Base-by-base conservation (phyloP, 92 coral and sea anemone genomes). In the Ricordea florida region DNA sequence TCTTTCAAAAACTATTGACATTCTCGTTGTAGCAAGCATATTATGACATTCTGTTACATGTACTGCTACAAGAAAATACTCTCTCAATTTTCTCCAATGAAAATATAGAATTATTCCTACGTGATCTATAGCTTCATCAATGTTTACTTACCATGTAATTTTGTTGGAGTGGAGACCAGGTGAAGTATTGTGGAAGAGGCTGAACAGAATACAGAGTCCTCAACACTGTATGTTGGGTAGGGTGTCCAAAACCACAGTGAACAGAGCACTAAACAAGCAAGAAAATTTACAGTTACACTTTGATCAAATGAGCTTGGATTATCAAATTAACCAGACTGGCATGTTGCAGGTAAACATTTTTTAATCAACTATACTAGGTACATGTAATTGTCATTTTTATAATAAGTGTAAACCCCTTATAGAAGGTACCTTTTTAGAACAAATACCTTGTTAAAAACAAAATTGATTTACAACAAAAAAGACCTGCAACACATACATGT, bases 151-250 rank as follows among this genome's bases (percentile, higher is more conserved):
- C 98, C 98, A 94, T 87, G 36, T 83, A 91, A 51, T 94, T 94
- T 45, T 94, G 98, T 35, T 94, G 98, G 14, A 94, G 86, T 1
- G 89, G 89, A 1, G 97, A 92, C 97, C 97, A 94, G 0, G 94
- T 91, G 56, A 91, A 94, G 61, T 85, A 94, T 48, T 88, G 89
- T 10, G 98, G 98, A 1, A 94, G 85, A 0, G 98, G 85, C 23
- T 87, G 76, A 24, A 94, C 88, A 18, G 91, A 57, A 4, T 76
- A 88, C 46, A 94, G 69, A 10, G 84, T 68, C 56, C 97, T 55
- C 7, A 94, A 90, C 55, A 92, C 78, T 21, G 98, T 94, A 42
- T 94, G 85, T 33, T 89, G 94, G 22, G 90, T 89, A 41, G 97
- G 76, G 50, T 88, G 97, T 40, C 84, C 89, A 50, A 88, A 85